These are phyloP conservation scores for Tinea pellionella DNA, from an alignment of 2,888 invertebrate genomes.

Conservation along the genomic window DNA sequence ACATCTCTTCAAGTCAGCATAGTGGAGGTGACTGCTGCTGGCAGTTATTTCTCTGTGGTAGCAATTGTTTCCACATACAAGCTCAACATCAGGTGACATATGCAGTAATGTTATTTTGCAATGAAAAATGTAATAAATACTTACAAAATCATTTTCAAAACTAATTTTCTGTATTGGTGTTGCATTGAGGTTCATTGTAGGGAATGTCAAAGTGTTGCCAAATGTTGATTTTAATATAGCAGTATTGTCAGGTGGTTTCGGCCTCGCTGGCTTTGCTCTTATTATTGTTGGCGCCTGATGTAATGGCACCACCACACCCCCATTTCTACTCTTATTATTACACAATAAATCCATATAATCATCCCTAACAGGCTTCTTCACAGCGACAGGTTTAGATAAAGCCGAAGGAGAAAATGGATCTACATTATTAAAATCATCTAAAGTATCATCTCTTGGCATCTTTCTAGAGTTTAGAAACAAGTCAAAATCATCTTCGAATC, in stretches of 20 bases:
- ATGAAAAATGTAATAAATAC: constrained; percentile 23
- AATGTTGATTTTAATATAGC: constrained; percentile 51
- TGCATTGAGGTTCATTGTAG: constrained; percentile 52
- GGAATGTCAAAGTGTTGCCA: constrained; percentile 35
- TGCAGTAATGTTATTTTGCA: too few relatives aligned
- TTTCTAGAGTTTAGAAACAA: constrained; percentile 67
- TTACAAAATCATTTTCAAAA: constrained; percentile 50
- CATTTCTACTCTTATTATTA: constrained; percentile 38
- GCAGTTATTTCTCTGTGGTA: too few relatives aligned
- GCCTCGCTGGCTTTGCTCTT: constrained; percentile 71
- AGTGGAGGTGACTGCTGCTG: too few relatives aligned
- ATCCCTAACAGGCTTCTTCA: constrained; percentile 67
- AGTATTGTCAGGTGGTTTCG: constrained; percentile 64
- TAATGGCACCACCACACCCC: constrained; percentile 33
- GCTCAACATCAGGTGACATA: too few relatives aligned
- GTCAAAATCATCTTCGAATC: constrained; percentile 88
- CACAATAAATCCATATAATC: constrained; percentile 74
- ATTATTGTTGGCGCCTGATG: constrained; percentile 81
- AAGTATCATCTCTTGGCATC: constrained; percentile 43
- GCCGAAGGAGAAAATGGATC: constrained; percentile 69
- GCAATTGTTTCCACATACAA: too few relatives aligned
- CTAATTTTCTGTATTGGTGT: constrained; percentile 54
- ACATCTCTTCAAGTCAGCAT: too few relatives aligned
- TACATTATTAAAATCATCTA: constrained; percentile 63
- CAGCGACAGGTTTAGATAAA: constrained; percentile 36